Base-by-base conservation (phyloP, 2,113 vertebrate species). In the Ammodytes marinus region DNA sequence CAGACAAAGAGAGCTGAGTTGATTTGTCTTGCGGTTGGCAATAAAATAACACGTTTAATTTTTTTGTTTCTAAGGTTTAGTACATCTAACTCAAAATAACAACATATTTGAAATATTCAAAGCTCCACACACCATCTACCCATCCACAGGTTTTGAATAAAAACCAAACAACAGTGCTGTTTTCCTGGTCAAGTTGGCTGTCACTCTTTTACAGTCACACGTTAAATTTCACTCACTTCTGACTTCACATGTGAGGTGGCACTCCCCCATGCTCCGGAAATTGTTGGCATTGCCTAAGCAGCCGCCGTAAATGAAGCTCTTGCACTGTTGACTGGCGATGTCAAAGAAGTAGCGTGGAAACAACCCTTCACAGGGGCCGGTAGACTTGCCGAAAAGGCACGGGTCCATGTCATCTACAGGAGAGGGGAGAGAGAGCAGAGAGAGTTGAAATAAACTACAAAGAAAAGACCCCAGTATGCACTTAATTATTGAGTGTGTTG, bases 241-340 rank as follows among this genome's bases (percentile, higher is more conserved):
- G 12, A 79, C 86, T 57, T 93, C 90, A 83, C 98, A 99, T 74
- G 80, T 95, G 1, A 35, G 61, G 83, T 93, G 93, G 87, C 98
- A 99, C 19, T 94, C 92, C 14, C 92, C 90, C 86, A 96, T 47
- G 12, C 82, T 95, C 63, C 50, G 83, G 89, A 99, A 99, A 86
- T 99, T 99, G 93, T 99, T 99, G 75, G 89, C 93, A 66, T 99
- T 99, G 74, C 98, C 97, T 0, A 97, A 95, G 87, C 98, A 99
- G 37, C 98, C 98, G 2, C 98, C 97, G 1, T 99, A 99, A 63
- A 77, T 94, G 92, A 99, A 98, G 0, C n/a, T 35, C 65, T 93
- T 95, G 89, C 98, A 99, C 45, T 85, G 40, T 65, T 95, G 90
- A 58, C 83, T 91, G 0, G 65, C 59, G 71, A 79, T 93, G 89